Conservation (phyloP, 1,140 invertebrate species). For the Meloidogyne chitwoodi region DNA sequence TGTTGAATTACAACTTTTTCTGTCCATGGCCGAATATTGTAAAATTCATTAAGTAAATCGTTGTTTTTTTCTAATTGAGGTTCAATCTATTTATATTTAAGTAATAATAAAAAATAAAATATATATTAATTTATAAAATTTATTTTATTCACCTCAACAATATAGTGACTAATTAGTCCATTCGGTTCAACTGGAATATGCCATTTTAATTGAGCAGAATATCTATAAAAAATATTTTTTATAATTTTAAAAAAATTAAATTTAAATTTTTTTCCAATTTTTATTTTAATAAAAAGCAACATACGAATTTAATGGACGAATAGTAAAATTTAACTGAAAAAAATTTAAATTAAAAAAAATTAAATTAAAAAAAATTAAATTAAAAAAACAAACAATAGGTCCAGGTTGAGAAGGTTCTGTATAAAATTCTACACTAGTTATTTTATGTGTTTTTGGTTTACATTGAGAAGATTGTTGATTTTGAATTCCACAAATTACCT, state of each 20-base stretch:
- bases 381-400: slow-evolving; percentile 9
- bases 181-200: slow-evolving; percentile 44
- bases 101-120: too few species aligned
- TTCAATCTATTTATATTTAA: not conserved
- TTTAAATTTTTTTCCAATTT: too few species aligned
- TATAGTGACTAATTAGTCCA: slow-evolving; percentile 48
- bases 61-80: slow-evolving; percentile 5
- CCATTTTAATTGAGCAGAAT: slow-evolving; percentile 54
- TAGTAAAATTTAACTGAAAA: slow-evolving; percentile 38
- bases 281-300: not conserved
- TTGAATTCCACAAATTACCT: slow-evolving; percentile 44
- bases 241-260: not conserved
- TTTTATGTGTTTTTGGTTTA: slow-evolving; percentile 36
- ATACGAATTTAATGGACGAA: slow-evolving; percentile 43
- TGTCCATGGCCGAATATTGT: slow-evolving; percentile 34
- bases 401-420: slow-evolving; percentile 4
- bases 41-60: not conserved
- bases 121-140: too few species aligned
- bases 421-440: slow-evolving; percentile 13
- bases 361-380: slow-evolving; percentile 32
- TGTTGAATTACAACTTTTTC: slow-evolving; percentile 30
- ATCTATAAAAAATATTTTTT: not conserved
- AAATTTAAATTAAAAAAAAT: slow-evolving; percentile 46
- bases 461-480: slow-evolving; percentile 20
- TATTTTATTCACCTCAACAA: slow-evolving; percentile 1